Evolutionary conservation across 2,113 vertebrate species (phyloP).

Genomic region (Papio anubis): DNA sequence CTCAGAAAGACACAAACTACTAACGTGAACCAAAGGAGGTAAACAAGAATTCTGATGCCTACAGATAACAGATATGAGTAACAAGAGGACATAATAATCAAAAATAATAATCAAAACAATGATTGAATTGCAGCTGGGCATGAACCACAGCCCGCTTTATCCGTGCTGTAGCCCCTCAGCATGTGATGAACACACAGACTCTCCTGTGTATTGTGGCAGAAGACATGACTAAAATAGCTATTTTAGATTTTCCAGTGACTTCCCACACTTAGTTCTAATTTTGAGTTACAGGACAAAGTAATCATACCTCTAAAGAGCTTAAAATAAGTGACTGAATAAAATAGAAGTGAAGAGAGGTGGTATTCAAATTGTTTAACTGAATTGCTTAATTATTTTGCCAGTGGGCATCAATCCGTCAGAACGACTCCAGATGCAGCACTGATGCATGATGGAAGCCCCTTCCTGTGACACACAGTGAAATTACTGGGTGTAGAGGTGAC

Average conservation of each 20-base stretch:
- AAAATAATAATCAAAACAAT: neutral
- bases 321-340: neutral
- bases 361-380: neutral
- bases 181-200: neutral
- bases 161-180: no score
- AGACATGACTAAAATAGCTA: neutral
- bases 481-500: neutral
- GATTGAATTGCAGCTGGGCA: neutral
- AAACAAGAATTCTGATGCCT: neutral
- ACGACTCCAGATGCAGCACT: neutral
- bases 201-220: no score
- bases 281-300: neutral
- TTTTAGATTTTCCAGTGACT: neutral
- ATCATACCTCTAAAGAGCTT: neutral
- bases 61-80: neutral
- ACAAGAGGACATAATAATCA: neutral
- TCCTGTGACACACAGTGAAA: neutral
- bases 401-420: neutral
- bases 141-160: neutral
- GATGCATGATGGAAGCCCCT: neutral
- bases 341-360: neutral
- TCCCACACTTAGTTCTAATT: neutral
- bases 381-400: neutral
- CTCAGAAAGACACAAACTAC: neutral
- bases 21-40: neutral